Base-by-base conservation (phyloP, 2,888 invertebrate genomes). In the Flabesymbios commensalis region DNA sequence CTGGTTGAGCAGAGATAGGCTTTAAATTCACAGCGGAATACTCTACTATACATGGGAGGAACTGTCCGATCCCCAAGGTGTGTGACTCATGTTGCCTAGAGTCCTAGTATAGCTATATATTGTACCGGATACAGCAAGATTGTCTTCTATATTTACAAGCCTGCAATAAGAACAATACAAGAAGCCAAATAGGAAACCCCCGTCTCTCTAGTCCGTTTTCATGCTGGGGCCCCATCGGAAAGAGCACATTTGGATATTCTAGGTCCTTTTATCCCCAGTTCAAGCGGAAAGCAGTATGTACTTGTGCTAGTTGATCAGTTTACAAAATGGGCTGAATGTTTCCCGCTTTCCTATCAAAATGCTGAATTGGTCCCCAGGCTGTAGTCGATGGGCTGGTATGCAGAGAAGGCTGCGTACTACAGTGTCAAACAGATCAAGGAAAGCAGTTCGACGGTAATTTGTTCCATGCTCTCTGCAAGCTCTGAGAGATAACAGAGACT, bases 401-500 rank as follows among this genome's bases (percentile, higher is more conserved):
- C n/a, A n/a, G n/a, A n/a, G n/a, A n/a, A n/a, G n/a, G n/a, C n/a
- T n/a, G n/a, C n/a, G n/a, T n/a, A 7, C 43, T 10, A 55, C 42
- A 55, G 2, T 5, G 55, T n/a, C 41, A 47, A 31, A 28, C 54
- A 7, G 61, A 64, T 41, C 56, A 59, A 26, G 48, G 53, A 17
- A 29, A 45, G 29, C 59, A 63, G 31, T 51, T 63, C 28, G 59
- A 59, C 4, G 31, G 49, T 29, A 39, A 26, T 14, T 36, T 62
- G 1, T 59, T 63, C 24, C 28, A 19, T 3, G 53, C 33, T 5
- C 24, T 64, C 1, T 64, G 62, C 47, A 51, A 55, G 14, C 5
- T 32, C 3, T 39, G 62, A 31, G 36, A 56, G 28, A 58, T 62
- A 17, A 32, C 52, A 26, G 62, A 64, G 55, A 42, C 57, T 2